Conservation (phyloP, 2,888 invertebrate species). For the Eupithecia subfuscata region DNA sequence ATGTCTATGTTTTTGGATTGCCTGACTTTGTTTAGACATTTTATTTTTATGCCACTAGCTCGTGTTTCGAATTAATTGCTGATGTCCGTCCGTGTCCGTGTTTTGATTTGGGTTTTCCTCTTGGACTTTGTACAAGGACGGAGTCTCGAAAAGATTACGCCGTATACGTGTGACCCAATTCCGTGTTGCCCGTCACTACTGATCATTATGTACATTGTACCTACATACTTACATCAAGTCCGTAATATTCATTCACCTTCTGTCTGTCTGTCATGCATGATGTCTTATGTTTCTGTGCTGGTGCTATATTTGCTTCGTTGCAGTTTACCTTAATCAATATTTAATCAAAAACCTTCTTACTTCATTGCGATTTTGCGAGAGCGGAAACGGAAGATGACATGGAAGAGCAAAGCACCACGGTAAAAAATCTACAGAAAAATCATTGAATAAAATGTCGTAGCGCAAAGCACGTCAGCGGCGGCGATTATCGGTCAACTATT, state of each 20-base stretch:
- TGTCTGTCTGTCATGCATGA: background rate
- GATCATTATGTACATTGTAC: background rate
- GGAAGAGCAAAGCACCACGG: background rate
- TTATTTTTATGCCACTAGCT: conserved; percentile 10
- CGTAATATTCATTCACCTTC: background rate
- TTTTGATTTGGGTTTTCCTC: conserved; percentile 32
- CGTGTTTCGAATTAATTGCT: conserved; percentile 12
- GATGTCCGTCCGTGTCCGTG: conserved; percentile 13
- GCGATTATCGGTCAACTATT: conserved; percentile 53
- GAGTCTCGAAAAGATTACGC: conserved; percentile 26
- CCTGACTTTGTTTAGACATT: background rate
- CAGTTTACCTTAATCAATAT: background rate
- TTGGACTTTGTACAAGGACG: conserved; percentile 33
- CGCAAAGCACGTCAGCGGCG: conserved; percentile 17
- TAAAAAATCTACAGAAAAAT: background rate
- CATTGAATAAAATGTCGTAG: conserved; percentile 1
- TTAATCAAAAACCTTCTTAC: background rate
- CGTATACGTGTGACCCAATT: conserved; percentile 26
- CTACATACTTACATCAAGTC: background rate
- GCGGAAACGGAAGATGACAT: background rate
- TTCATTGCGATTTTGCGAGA: background rate
- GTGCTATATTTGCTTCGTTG: background rate
- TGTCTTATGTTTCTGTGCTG: background rate
- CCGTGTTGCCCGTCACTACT: background rate
- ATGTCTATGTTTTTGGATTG: background rate